phyloP scores from a whole-genome alignment of 2,888 invertebrate species.

The Orgyia antiqua region DNA sequence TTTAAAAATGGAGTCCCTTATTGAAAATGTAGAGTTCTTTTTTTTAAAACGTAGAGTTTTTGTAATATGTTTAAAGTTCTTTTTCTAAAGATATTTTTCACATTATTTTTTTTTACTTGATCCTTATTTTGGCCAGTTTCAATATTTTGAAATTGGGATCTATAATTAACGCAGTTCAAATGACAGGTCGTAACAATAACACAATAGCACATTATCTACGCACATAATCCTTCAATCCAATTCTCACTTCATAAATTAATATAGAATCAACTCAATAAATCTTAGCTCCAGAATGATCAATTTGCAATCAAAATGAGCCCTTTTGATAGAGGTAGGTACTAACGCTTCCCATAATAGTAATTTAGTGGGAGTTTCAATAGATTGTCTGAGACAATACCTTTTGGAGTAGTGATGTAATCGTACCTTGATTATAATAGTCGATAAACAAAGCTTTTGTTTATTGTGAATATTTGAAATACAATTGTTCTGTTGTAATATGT shows the following conservation, averaged over 20 bases:
- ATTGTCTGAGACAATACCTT: conserved; percentile 21
- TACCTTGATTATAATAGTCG: conserved; percentile 11
- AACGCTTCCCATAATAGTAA: conserved; percentile 29
- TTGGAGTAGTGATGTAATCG: conserved; percentile 20
- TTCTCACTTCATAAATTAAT: conserved; percentile 24
- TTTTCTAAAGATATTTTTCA: too few relatives aligned
- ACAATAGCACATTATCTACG: too few relatives aligned
- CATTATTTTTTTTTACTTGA: too few relatives aligned
- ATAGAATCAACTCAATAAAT: conserved; percentile 27
- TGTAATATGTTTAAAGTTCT: too few relatives aligned
- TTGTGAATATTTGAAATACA: conserved; percentile 5
- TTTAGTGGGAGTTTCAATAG: conserved; percentile 22
- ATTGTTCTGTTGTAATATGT: too few relatives aligned
- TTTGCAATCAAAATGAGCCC: conserved; percentile 56
- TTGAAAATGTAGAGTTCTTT: too few relatives aligned
- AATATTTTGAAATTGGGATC: too few relatives aligned
- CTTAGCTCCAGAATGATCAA: conserved; percentile 44
- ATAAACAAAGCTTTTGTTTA: conserved; percentile 19
- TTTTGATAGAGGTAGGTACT: conserved; percentile 17
- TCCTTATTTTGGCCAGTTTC: too few relatives aligned
- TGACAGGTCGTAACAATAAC: not conserved
- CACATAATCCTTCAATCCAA: conserved; percentile 5
- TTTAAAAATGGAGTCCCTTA: too few relatives aligned
- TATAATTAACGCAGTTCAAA: too few relatives aligned
- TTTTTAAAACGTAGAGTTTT: too few relatives aligned